Evolutionary conservation across 2,797 vertebrate genomes (phyloP).

Genomic region (Botia almorhae): DNA sequence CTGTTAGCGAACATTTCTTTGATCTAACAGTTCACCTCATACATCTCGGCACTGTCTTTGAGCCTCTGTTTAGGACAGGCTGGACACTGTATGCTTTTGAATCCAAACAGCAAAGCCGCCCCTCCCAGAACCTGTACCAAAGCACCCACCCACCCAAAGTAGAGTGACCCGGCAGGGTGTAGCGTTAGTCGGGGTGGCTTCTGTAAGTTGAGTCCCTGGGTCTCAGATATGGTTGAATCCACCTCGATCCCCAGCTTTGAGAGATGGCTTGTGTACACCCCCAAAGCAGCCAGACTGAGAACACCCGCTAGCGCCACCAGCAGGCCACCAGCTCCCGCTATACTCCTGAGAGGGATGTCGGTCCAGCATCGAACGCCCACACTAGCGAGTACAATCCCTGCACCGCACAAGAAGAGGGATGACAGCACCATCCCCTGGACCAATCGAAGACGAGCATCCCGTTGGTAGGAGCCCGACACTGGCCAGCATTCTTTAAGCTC

Average conservation of each 20-base stretch:
- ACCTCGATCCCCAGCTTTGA: slow-evolving; percentile 66
- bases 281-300: slow-evolving; percentile 75
- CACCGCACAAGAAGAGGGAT: slow-evolving; percentile 78
- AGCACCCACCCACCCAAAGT: slow-evolving; percentile 82
- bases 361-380: slow-evolving; percentile 81
- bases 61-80: slow-evolving; percentile 62
- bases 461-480: slow-evolving; percentile 72
- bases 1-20: too few relatives aligned
- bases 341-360: slow-evolving; percentile 76
- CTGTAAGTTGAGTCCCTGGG: slow-evolving; percentile 45
- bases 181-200: slow-evolving; percentile 69
- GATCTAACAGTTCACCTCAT: slow-evolving; percentile 61
- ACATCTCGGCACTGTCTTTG: slow-evolving; percentile 57
- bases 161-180: slow-evolving; percentile 76
- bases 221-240: slow-evolving; percentile 43
- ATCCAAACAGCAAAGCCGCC: slow-evolving; percentile 72
- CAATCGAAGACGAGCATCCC: slow-evolving; percentile 72
- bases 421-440: slow-evolving; percentile 75
- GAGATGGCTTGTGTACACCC: slow-evolving; percentile 77
- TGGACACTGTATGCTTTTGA: slow-evolving; percentile 70
- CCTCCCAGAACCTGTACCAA: slow-evolving; percentile 80
- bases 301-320: slow-evolving; percentile 76
- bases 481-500: slow-evolving; percentile 83
- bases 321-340: slow-evolving; percentile 76
- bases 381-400: slow-evolving; percentile 79